Evolutionary conservation across 2,888 invertebrate genomes (phyloP), one percentile per base, ranked within the genome.

Genomic region (Mamestra brassicae): DNA sequence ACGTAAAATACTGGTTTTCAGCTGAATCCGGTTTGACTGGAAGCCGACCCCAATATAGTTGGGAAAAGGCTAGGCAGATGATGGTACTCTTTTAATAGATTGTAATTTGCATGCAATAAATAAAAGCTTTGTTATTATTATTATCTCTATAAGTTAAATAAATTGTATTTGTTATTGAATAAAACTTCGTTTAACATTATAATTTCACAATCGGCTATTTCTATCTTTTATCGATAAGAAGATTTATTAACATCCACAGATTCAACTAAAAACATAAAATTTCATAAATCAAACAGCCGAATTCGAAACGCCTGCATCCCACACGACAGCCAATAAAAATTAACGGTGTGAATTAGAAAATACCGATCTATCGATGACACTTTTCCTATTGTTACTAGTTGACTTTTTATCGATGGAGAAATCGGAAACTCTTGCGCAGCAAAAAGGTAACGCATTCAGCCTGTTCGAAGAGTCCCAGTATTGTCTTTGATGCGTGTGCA

Each of bases 321-420:
- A 81, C 55, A 64, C 15, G 10, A 42, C 10, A 38, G 1, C 11
- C 11, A 38, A 67, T 80, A 73, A 71, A 42, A 66, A 42, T 55
- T 63, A 57, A 76, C 70, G 65, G 55, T 87, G 87, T 57, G 86
- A 87, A 87, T 77, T 80, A 86, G 87, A 87, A 85, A 86, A 66
- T 65, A 81, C 50, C 66, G 78, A 72, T 75, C n/a, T 73, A 67
- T 73, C 57, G 76, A 81, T 80, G 78, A 80, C 75, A 78, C 81
- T 87, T 81, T 87, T 85, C 88, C 88, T 80, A 86, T 86, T 87
- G 86, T 86, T 64, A 50, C 7, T 36, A 69, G 3, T 26, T 17
- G 55, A 6, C 55, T 87, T 87, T 80, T 86, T 87, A 78, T 84
- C 60, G 54, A 78, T 80, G 62, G 70, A 84, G 86, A 81, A 76